Conservation (phyloP, 2,888 invertebrate species). For the Thumatha senex region DNA sequence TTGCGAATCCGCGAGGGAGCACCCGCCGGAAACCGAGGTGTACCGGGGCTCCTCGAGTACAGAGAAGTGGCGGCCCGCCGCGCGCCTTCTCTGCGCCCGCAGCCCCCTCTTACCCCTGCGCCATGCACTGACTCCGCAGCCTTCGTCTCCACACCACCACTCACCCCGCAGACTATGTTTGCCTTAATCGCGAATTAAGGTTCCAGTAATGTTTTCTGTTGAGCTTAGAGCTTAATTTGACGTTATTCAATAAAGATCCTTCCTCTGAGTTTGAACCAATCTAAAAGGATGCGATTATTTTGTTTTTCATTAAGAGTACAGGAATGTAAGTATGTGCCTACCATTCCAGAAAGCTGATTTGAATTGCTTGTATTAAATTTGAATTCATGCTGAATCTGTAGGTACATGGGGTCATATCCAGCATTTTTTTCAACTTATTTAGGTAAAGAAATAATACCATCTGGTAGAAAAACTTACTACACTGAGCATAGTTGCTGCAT, state of each 20-base stretch:
- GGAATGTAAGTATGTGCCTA: too few relatives aligned
- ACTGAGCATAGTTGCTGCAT: too few relatives aligned
- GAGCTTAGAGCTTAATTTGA: constrained; percentile 77
- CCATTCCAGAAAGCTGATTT: too few relatives aligned
- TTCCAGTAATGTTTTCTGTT: constrained; percentile 79
- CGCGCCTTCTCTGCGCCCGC: constrained; percentile 61
- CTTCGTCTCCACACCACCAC: constrained; percentile 79
- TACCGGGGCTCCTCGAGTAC: constrained; percentile 81
- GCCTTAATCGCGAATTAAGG: constrained; percentile 82
- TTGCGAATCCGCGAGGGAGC: constrained; percentile 77
- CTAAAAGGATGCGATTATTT: constrained; percentile 40
- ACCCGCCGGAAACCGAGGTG: constrained; percentile 81
- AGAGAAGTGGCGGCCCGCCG: constrained; percentile 81
- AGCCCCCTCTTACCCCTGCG: constrained; percentile 55
- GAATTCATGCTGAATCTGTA: too few relatives aligned
- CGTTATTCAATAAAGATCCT: constrained; percentile 70
- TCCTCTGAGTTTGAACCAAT: constrained; percentile 44
- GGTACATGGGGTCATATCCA: too few relatives aligned
- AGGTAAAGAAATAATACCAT: too few relatives aligned
- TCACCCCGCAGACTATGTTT: constrained; percentile 81
- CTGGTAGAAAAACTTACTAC: too few relatives aligned
- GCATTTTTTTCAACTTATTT: too few relatives aligned
- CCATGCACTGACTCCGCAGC: constrained; percentile 75
- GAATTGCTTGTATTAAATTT: too few relatives aligned
- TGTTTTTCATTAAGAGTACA: too few relatives aligned